Conservation (phyloP, 2,113 vertebrate genomes). For the Onychorhynchus coronatus region DNA sequence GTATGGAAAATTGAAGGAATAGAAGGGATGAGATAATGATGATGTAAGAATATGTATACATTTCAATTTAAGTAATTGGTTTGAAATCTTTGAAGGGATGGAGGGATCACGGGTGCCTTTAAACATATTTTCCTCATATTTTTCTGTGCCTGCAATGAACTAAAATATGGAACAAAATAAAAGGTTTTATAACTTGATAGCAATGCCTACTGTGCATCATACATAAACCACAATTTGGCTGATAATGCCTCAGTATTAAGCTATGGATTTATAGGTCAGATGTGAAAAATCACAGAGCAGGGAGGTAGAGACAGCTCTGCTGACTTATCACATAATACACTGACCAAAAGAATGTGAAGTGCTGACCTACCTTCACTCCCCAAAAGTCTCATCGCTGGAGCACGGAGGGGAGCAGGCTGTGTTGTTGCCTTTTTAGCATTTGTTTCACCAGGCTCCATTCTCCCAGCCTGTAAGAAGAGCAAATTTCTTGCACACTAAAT, state of each 20-base stretch:
- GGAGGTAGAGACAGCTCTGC: background rate
- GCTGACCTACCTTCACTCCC: background rate
- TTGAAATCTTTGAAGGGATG: background rate
- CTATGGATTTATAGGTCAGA: background rate
- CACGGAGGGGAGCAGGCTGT: background rate
- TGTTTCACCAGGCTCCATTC: background rate
- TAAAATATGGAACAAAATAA: background rate
- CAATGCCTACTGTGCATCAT: background rate
- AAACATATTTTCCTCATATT: background rate
- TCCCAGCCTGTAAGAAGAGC: background rate
- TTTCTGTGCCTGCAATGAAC: background rate
- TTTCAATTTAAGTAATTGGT: background rate
- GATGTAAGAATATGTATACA: background rate
- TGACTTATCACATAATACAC: background rate
- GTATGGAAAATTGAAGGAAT: background rate
- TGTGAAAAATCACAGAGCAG: background rate
- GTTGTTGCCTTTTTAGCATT: background rate
- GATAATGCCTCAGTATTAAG: background rate
- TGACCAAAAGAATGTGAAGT: background rate
- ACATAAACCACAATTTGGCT: background rate
- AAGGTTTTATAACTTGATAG: background rate
- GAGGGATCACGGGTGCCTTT: fast-evolving
- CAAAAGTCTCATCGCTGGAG: background rate
- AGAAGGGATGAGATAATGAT: background rate
- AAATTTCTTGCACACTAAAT: background rate